phyloP scores from a whole-genome alignment of 2,113 vertebrate species.

The Vombatus ursinus region DNA sequence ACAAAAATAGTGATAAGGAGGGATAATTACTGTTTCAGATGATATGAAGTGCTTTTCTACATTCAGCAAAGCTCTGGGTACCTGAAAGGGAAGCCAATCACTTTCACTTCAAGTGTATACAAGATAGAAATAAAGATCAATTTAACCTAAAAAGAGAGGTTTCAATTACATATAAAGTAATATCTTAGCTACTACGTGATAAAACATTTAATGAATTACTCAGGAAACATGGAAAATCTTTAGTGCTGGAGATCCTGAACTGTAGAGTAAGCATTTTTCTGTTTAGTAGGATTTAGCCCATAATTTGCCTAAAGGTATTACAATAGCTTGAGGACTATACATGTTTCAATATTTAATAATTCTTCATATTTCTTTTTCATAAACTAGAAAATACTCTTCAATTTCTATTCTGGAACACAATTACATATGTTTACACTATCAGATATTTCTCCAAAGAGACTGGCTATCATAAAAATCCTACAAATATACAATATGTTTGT shows the following conservation, averaged over 20 bases:
- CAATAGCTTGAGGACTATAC: not conserved
- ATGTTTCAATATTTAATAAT: not conserved
- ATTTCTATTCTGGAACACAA: not conserved
- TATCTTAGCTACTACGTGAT: not conserved
- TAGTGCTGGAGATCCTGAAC: not conserved
- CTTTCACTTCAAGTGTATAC: not conserved
- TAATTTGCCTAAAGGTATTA: not conserved
- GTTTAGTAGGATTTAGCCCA: not conserved
- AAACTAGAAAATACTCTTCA: not conserved
- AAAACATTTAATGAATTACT: not conserved
- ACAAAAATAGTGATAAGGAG: not conserved
- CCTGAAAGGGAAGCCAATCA: not conserved
- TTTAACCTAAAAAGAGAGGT: not conserved
- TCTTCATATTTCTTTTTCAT: not conserved
- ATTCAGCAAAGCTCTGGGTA: not conserved
- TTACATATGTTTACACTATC: not conserved
- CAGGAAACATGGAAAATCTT: not conserved
- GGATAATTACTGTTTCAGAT: not conserved
- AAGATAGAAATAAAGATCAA: not conserved
- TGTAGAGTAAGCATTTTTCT: not conserved
- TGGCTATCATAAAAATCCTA: not conserved
- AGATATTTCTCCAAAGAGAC: not conserved
- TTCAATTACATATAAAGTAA: not conserved
- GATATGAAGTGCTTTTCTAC: not conserved
- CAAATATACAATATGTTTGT: rapidly evolving